A percentile compares a stretch with the other conserved stretches of the same genome.
Evolutionary conservation across 2,113 vertebrate genomes (phyloP).

Genomic region (Osmerus eperlanus): DNA sequence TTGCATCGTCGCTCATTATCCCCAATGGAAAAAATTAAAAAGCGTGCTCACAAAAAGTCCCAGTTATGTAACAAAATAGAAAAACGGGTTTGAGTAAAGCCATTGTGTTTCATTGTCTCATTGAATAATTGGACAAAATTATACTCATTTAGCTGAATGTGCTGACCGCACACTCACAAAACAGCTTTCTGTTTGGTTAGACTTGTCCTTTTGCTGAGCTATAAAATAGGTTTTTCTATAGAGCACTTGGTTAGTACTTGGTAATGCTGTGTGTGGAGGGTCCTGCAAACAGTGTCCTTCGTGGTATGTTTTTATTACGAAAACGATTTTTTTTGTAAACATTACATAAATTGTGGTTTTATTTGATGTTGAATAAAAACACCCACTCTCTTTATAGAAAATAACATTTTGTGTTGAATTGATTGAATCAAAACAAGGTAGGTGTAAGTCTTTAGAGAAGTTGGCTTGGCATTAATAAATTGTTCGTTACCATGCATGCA

Average conservation of each 20-base stretch:
- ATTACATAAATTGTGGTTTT: neutral
- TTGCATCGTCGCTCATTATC: constrained; percentile 54
- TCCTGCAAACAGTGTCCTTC: neutral
- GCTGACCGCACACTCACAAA: constrained; percentile 20
- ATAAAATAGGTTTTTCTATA: neutral
- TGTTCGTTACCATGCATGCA: neutral
- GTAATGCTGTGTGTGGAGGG: neutral
- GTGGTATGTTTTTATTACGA: neutral
- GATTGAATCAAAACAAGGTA: neutral
- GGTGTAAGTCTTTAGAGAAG: neutral
- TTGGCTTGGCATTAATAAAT: neutral
- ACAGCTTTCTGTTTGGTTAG: neutral
- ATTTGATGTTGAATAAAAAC: neutral
- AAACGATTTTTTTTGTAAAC: neutral
- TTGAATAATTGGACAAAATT: constrained; percentile 37
- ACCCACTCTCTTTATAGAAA: neutral
- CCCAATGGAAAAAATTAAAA: constrained; percentile 55
- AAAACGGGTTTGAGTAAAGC: constrained; percentile 31
- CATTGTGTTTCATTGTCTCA: constrained; percentile 30
- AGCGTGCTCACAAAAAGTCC: constrained; percentile 36
- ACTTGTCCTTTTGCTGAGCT: neutral
- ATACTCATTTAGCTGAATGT: constrained; percentile 4
- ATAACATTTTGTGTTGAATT: neutral
- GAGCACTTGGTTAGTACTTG: neutral
- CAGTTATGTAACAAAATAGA: constrained; percentile 38